Evolutionary conservation across 2,888 invertebrate species (phyloP).

Genomic region (Aleiodes leptofemur): DNA sequence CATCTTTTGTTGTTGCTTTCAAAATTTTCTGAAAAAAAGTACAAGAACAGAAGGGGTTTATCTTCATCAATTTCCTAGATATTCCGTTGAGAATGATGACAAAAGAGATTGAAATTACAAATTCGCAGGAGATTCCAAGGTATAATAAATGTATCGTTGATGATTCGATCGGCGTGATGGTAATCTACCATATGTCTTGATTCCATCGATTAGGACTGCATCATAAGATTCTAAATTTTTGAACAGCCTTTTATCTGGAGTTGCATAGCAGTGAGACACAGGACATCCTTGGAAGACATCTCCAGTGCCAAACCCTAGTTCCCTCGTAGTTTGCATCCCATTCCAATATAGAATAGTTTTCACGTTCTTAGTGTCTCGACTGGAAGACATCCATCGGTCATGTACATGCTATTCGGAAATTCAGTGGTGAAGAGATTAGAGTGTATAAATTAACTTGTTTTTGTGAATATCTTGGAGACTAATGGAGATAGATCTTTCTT

Average conservation of each 20-base stretch:
- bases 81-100: no score
- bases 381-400: constrained; percentile 13
- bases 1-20: no score
- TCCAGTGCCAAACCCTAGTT: constrained; percentile 43
- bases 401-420: constrained; percentile 9
- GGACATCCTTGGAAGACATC: constrained; percentile 42
- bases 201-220: constrained; percentile 45
- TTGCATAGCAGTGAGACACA: constrained; percentile 42
- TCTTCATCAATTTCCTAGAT: no score
- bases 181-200: constrained; percentile 31
- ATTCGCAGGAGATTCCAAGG: constrained; percentile 39
- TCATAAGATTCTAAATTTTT: constrained; percentile 27
- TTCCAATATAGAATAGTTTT: constrained; percentile 48
- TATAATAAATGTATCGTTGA: constrained; percentile 3
- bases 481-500: no score
- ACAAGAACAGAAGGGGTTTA: no score
- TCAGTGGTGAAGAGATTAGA: no score
- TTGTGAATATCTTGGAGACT: no score
- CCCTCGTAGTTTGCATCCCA: constrained; percentile 34
- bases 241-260: constrained; percentile 30
- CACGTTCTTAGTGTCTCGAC: neutral
- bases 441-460: no score
- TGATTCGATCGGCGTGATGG: constrained; percentile 4
- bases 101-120: neutral
- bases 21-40: no score